Conservation (phyloP, 2,113 vertebrate species). For the Poecile atricapillus region DNA sequence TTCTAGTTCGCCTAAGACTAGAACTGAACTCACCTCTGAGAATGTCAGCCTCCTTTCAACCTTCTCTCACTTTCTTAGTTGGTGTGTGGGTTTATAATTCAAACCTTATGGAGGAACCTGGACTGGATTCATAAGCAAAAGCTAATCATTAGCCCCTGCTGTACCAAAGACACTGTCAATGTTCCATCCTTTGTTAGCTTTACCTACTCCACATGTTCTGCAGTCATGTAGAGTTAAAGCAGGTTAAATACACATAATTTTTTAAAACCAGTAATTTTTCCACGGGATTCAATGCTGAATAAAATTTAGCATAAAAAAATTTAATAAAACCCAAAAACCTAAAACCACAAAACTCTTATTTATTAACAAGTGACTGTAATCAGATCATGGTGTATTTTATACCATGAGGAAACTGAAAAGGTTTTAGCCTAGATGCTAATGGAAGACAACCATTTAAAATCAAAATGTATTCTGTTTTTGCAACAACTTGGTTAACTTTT, state of each 20-base stretch:
- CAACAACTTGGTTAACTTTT: not conserved
- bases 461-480: not conserved
- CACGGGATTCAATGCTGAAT: not conserved
- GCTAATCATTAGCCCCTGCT: constrained; percentile 52
- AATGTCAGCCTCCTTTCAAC: not conserved
- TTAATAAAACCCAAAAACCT: not conserved
- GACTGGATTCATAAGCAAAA: constrained; percentile 59
- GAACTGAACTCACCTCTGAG: constrained; percentile 24
- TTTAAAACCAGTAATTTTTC: not conserved
- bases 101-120: constrained; percentile 62
- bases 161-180: constrained; percentile 16
- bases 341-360: not conserved
- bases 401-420: not conserved
- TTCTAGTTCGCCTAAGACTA: constrained; percentile 32
- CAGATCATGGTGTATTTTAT: not conserved
- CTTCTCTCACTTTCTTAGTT: constrained; percentile 14
- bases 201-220: constrained; percentile 54
- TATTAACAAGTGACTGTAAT: not conserved
- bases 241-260: not conserved
- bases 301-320: not conserved
- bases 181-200: not conserved
- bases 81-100: constrained; percentile 49
- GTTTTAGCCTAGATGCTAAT: not conserved
- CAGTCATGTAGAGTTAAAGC: not conserved
- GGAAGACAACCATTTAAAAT: not conserved